Evolutionary conservation across 2,113 vertebrate genomes (phyloP).

Genomic region (Prionailurus viverrinus): DNA sequence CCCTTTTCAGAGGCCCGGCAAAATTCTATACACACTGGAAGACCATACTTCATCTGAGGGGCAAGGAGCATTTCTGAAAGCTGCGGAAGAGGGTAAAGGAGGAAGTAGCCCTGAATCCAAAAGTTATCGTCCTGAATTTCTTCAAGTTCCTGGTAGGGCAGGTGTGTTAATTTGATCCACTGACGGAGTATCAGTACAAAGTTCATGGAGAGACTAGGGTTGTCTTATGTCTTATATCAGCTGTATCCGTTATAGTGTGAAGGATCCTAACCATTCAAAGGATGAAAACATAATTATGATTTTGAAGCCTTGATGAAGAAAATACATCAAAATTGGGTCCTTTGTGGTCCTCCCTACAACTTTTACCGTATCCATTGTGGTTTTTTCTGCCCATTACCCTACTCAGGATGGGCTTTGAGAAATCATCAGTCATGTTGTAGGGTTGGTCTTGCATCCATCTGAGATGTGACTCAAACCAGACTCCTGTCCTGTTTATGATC

Average conservation of each 20-base stretch:
- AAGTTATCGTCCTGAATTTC: not conserved
- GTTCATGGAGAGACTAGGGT: fast-evolving
- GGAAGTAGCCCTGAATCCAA: not conserved
- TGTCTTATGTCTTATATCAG: fast-evolving
- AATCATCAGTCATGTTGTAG: fast-evolving
- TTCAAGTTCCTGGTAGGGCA: not conserved
- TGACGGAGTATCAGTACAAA: not conserved
- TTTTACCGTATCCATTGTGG: fast-evolving
- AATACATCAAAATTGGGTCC: not conserved
- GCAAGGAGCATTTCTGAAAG: not conserved
- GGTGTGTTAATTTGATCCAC: too few species aligned
- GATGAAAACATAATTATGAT: not conserved
- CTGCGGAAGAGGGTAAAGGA: not conserved
- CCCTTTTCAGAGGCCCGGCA: not conserved
- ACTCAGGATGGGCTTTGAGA: not conserved
- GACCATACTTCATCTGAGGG: not conserved
- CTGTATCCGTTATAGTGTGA: not conserved
- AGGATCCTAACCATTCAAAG: too few species aligned
- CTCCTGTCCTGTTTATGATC: not conserved
- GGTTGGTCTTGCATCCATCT: not conserved
- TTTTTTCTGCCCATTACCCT: not conserved
- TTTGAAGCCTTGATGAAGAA: not conserved
- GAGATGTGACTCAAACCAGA: not conserved
- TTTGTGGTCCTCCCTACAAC: not conserved
- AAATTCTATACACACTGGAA: fast-evolving